A percentile compares a stretch with the other conserved stretches of the same genome.
Evolutionary conservation across 2,797 vertebrate genomes (phyloP).

Genomic region (Clarias fuscus): DNA sequence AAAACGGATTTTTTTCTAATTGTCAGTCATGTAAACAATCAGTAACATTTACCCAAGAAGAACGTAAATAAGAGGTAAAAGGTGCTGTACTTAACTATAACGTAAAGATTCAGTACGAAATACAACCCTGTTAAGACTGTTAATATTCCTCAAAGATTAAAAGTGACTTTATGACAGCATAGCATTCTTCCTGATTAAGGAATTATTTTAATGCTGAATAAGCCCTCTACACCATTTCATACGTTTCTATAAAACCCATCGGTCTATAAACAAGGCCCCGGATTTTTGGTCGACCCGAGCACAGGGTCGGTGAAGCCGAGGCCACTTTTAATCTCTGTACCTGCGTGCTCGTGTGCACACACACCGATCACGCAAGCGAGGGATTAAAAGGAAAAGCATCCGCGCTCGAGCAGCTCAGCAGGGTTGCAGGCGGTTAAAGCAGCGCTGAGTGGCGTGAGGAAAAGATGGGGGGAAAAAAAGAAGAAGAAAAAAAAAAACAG

Average conservation of each 20-base stretch:
- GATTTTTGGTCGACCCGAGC: not conserved
- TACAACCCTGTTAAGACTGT: not conserved
- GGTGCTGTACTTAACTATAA: not conserved
- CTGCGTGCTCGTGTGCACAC: not conserved
- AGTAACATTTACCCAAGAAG: too few relatives aligned
- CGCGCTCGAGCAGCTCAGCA: too few relatives aligned
- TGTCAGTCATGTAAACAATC: too few relatives aligned
- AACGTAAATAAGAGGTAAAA: not conserved
- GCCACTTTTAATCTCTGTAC: not conserved
- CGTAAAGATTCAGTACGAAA: not conserved
- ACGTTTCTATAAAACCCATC: not conserved
- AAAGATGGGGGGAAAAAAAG: too few relatives aligned
- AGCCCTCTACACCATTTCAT: too few relatives aligned
- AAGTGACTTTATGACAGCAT: too few relatives aligned
- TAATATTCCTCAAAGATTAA: too few relatives aligned
- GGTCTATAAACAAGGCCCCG: constrained; percentile 4
- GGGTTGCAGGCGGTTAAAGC: not conserved
- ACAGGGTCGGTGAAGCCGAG: not conserved
- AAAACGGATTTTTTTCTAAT: not conserved
- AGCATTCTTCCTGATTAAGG: not conserved
- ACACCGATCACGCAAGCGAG: not conserved
- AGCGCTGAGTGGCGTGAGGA: not conserved
- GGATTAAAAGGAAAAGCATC: not conserved
- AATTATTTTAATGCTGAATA: not conserved
- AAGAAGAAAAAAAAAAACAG: not conserved